These are phyloP conservation scores for Coregonus ussuriensis DNA, from an alignment of 2,797 vertebrate genomes.

Conservation along the genomic window DNA sequence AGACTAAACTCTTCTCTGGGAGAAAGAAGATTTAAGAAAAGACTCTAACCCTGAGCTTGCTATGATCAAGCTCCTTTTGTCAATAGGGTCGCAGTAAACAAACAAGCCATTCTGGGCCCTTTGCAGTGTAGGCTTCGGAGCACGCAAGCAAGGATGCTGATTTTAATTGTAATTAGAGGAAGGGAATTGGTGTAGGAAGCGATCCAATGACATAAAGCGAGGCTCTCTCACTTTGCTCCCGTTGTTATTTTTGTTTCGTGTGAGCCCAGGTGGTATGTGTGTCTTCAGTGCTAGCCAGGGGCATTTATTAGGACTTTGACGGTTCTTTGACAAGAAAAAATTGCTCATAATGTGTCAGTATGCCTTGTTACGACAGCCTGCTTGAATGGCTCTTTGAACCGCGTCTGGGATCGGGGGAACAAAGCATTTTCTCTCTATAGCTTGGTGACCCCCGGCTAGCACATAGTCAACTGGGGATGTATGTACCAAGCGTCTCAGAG, in stretches of 20 bases:
- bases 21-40: background rate
- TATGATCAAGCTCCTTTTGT: constrained; percentile 41
- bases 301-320: constrained; percentile 41
- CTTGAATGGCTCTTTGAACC: background rate
- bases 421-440: background rate
- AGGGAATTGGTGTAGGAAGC: constrained; percentile 49
- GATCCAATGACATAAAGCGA: constrained; percentile 43
- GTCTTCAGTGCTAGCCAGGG: constrained; percentile 30
- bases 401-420: background rate
- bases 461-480: too few species aligned
- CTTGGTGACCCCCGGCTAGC: background rate
- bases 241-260: constrained; percentile 12
- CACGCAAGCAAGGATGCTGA: constrained; percentile 68
- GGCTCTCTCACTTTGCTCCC: constrained; percentile 15
- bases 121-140: constrained; percentile 43
- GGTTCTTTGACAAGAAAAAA: constrained; percentile 25
- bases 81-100: constrained; percentile 63
- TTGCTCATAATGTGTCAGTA: background rate
- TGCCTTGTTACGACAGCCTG: background rate
- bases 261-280: constrained; percentile 13
- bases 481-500: too few species aligned
- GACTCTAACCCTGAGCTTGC: background rate
- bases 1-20: background rate
- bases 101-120: constrained; percentile 60
- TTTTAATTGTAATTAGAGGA: constrained; percentile 72